Conservation (phyloP, 2,888 invertebrate genomes). For the Blera fallax region DNA sequence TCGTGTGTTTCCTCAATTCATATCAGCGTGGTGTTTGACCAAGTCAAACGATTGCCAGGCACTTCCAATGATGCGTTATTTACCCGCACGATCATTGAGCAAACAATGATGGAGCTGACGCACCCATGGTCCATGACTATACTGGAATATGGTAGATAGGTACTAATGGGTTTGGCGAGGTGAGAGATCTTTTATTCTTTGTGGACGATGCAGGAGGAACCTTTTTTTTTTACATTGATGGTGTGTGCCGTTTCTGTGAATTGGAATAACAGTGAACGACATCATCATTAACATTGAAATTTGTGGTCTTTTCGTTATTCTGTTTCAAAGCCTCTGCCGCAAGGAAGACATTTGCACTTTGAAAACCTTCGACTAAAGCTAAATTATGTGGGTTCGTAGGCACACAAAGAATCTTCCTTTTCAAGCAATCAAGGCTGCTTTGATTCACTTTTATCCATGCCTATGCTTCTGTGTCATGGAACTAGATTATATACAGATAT, state of each 20-base stretch:
- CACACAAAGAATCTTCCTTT: no score
- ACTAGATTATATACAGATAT: no score
- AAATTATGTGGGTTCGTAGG: no score
- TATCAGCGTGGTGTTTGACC: conserved; percentile 40
- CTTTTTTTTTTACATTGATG: neutral
- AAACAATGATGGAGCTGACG: conserved; percentile 59
- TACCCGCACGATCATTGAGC: conserved; percentile 42
- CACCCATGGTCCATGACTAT: conserved; percentile 39
- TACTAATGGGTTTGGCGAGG: conserved; percentile 26
- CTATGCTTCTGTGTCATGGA: no score
- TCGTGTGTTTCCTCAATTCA: conserved; percentile 28
- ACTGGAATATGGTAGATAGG: conserved; percentile 13
- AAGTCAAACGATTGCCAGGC: conserved; percentile 31
- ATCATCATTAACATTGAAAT: conserved; percentile 11
- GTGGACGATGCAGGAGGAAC: neutral
- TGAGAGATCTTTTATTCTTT: conserved; percentile 29
- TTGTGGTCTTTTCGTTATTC: neutral
- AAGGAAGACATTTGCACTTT: neutral
- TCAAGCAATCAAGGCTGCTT: no score
- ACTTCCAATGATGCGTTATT: conserved; percentile 38
- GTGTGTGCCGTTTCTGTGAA: conserved; percentile 41
- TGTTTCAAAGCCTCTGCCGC: neutral
- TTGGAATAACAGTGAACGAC: conserved; percentile 30
- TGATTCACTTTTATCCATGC: no score
- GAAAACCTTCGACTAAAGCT: neutral